phyloP scores from a whole-genome alignment of 2,888 invertebrate species.

The Panzeria rudis region DNA sequence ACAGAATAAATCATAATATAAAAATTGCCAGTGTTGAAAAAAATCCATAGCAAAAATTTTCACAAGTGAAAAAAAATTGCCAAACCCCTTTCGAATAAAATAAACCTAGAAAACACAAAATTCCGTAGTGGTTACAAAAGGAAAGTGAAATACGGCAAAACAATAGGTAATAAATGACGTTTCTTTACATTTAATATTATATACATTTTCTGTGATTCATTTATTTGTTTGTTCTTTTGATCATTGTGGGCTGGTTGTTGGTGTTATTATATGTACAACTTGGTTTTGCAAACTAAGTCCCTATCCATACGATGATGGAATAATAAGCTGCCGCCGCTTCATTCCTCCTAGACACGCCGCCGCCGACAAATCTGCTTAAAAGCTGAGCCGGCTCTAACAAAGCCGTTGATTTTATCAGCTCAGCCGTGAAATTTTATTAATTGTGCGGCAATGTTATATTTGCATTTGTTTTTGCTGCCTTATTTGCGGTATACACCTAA shows the following conservation, averaged over 20 bases:
- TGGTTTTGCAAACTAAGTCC: background rate
- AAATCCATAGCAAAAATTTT: constrained; percentile 45
- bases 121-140: background rate
- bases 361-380: too few relatives aligned
- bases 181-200: constrained; percentile 6
- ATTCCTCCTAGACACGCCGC: too few relatives aligned
- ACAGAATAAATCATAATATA: constrained; percentile 7
- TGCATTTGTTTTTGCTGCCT: too few relatives aligned
- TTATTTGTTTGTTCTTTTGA: background rate
- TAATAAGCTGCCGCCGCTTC: too few relatives aligned
- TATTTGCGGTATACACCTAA: too few relatives aligned
- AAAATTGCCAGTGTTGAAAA: constrained; percentile 25
- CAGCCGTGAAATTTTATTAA: too few relatives aligned
- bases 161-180: constrained; percentile 41
- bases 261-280: background rate
- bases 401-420: too few relatives aligned
- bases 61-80: constrained; percentile 29
- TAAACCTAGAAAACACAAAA: background rate
- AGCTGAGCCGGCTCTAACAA: too few relatives aligned
- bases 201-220: background rate
- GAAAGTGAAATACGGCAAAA: constrained; percentile 19
- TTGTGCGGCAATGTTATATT: too few relatives aligned
- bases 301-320: too few relatives aligned
- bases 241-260: constrained; percentile 26
- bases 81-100: constrained; percentile 37